Conservation (phyloP, 2,888 invertebrate species). For the Tenthredo scrophulariae region DNA sequence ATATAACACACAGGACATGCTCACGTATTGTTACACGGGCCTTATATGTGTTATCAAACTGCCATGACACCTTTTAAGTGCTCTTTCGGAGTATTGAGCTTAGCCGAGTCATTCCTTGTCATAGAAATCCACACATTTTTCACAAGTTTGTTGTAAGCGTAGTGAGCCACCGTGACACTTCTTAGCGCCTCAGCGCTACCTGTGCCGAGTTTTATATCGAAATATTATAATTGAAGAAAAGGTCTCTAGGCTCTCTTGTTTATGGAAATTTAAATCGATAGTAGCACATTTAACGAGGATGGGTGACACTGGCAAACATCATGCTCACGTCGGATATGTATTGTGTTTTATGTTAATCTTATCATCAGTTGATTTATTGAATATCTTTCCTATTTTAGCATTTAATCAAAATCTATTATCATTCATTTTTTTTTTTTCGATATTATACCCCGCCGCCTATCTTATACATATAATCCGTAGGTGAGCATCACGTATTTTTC, state of each 20-base stretch:
- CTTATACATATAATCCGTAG: not conserved
- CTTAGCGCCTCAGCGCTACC: too few species aligned
- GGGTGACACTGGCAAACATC: slow-evolving; percentile 47
- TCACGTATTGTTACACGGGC: too few species aligned
- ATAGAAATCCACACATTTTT: too few species aligned
- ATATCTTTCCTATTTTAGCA: not conserved
- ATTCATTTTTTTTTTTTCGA: not conserved
- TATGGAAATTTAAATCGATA: slow-evolving; percentile 41
- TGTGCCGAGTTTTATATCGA: too few species aligned
- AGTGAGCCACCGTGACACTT: too few species aligned
- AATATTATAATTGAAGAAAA: slow-evolving; percentile 17
- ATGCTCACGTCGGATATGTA: not conserved
- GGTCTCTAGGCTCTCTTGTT: not conserved
- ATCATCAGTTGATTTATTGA: not conserved
- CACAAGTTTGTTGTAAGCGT: too few species aligned
- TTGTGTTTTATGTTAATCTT: not conserved
- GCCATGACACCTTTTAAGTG: too few species aligned
- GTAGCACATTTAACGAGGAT: slow-evolving; percentile 46
- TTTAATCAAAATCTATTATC: slow-evolving; percentile 20
- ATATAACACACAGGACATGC: slow-evolving; percentile 16
- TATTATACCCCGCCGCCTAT: not conserved
- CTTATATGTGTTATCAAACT: too few species aligned
- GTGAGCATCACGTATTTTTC: slow-evolving; percentile 30
- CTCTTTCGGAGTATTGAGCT: too few species aligned
- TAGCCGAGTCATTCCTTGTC: too few species aligned